Evolutionary conservation across 2,888 invertebrate genomes (phyloP).

Genomic region (Ectropis crepuscularia): DNA sequence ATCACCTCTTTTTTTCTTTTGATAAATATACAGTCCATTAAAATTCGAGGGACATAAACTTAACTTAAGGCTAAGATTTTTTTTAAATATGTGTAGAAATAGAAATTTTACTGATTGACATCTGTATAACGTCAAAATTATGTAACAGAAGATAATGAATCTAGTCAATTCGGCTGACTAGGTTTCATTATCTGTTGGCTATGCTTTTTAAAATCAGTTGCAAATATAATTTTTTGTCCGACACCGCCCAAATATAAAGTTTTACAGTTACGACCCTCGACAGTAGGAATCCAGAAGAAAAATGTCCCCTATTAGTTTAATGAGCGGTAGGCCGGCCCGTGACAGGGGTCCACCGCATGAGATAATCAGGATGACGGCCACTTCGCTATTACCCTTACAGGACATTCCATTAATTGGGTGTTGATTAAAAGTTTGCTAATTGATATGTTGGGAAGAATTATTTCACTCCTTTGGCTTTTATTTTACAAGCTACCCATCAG

Average conservation of each 20-base stretch:
- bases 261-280: constrained; percentile 1
- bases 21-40: no score
- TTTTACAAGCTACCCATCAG: background rate
- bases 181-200: no score
- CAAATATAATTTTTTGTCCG: background rate
- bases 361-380: constrained; percentile 41
- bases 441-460: constrained; percentile 30
- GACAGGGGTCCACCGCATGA: constrained; percentile 40
- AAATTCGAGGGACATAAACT: no score
- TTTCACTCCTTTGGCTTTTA: background rate
- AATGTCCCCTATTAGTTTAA: constrained; percentile 43
- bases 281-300: constrained; percentile 40
- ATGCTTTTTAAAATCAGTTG: no score
- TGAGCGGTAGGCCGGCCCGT: constrained; percentile 36
- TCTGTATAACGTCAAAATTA: no score
- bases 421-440: constrained; percentile 39
- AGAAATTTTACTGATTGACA: no score
- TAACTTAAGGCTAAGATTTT: no score
- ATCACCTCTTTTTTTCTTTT: no score
- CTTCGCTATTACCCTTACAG: constrained; percentile 38
- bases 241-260: background rate
- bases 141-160: no score
- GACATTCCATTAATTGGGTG: constrained; percentile 40
- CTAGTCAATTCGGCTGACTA: no score
- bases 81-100: no score